These are phyloP conservation scores for Malurus cyaneus DNA, from an alignment of 2,113 vertebrate genomes.

Conservation along the genomic window DNA sequence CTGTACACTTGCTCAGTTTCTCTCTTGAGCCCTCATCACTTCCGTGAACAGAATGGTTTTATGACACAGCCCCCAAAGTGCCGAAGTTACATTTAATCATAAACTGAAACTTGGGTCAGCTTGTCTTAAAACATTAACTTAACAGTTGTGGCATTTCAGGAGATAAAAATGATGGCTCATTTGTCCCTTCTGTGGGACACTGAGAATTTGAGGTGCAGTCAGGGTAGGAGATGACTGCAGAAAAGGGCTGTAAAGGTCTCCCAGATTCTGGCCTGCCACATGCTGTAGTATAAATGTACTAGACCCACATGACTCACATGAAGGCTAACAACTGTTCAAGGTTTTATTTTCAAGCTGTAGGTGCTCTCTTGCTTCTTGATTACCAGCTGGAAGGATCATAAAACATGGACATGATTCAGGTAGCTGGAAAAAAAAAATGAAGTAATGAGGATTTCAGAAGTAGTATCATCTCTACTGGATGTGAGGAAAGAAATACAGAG, in stretches of 20 bases:
- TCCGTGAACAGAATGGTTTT: background rate
- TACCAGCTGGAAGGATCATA: background rate
- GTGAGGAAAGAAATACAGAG: background rate
- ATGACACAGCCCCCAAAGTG: background rate
- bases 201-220: background rate
- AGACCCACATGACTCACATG: background rate
- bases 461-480: background rate
- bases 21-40: background rate
- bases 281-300: background rate
- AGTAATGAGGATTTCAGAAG: background rate
- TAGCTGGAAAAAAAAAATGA: background rate
- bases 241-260: background rate
- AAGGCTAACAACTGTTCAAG: background rate
- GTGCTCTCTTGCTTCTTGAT: background rate
- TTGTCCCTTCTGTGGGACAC: background rate
- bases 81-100: background rate
- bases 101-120: background rate
- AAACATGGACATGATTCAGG: background rate
- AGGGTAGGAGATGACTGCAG: background rate
- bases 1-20: rapidly evolving
- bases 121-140: background rate
- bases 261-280: background rate
- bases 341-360: background rate
- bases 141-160: background rate
- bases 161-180: background rate